Evolutionary conservation across 2,797 vertebrate genomes (phyloP).

Genomic region (Siniperca obscura): DNA sequence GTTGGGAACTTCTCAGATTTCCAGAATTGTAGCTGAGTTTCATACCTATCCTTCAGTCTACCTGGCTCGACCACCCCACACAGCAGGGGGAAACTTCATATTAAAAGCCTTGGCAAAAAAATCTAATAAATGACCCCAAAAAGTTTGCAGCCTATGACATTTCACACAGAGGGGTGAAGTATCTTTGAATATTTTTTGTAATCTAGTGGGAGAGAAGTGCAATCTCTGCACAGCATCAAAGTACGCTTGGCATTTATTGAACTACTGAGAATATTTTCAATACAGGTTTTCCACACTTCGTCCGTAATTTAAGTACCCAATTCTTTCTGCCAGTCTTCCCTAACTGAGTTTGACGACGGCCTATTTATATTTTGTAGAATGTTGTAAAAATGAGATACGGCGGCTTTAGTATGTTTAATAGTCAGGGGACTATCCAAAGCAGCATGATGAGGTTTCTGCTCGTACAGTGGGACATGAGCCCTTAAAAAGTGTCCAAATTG

Average conservation of each 20-base stretch:
- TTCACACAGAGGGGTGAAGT: neutral
- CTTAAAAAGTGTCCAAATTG: neutral
- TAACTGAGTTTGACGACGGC: neutral
- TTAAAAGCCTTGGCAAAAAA: too few species aligned
- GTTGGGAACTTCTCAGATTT: too few species aligned
- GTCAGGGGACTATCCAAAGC: neutral
- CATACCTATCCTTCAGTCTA: too few species aligned
- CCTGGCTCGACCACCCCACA: neutral
- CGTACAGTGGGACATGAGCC: neutral
- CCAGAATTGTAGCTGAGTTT: too few species aligned
- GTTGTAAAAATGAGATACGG: conserved; percentile 6
- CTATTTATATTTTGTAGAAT: neutral
- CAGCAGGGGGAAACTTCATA: neutral
- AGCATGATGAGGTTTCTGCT: conserved; percentile 1
- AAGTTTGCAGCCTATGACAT: neutral
- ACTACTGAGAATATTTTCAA: neutral
- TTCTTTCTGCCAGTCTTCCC: conserved; percentile 7
- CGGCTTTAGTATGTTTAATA: neutral
- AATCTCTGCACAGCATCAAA: neutral
- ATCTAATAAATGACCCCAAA: too few species aligned
- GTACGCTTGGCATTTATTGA: neutral
- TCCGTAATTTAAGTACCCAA: neutral
- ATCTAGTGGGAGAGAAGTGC: neutral
- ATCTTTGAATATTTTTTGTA: neutral
- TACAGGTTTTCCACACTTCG: neutral